Conservation (phyloP, 30 jellyfish, hydroid and myxozoan genomes). For the Sanderia malayensis region DNA sequence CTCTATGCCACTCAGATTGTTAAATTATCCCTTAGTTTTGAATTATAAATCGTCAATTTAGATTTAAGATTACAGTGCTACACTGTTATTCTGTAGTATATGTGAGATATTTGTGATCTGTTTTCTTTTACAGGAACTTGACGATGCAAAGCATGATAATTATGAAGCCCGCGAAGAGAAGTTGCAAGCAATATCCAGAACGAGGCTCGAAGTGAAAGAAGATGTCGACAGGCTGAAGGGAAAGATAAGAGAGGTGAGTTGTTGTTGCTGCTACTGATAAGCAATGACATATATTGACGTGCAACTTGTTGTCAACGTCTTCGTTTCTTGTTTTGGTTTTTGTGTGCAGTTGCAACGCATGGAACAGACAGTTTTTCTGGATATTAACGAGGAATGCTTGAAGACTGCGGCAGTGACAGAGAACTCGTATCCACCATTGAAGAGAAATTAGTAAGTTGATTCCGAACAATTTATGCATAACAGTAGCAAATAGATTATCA, state of each 20-base stretch:
- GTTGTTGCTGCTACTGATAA: too few species aligned
- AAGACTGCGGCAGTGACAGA: conserved; percentile 58
- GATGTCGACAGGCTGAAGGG: conserved; percentile 16
- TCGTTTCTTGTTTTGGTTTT: not conserved
- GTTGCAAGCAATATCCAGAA: conserved; percentile 42
- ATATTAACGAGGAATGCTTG: conserved; percentile 45
- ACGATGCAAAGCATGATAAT: conserved; percentile 47
- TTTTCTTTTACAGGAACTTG: conserved; percentile 55
- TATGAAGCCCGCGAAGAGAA: conserved; percentile 52
- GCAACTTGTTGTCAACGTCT: too few species aligned
- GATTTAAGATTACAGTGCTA: too few species aligned
- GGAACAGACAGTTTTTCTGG: conserved; percentile 35
- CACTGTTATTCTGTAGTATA: too few species aligned
- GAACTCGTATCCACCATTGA: conserved; percentile 30
- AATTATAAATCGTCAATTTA: too few species aligned
- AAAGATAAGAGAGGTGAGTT: conserved; percentile 41
- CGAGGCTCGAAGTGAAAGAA: conserved; percentile 45
- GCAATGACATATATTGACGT: too few species aligned
- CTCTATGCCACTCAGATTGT: not conserved
- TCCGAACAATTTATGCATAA: too few species aligned
- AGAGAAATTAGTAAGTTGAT: conserved; percentile 45
- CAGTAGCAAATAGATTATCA: too few species aligned
- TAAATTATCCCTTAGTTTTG: too few species aligned
- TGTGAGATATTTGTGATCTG: too few species aligned
- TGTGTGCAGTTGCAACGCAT: conserved; percentile 24